Conservation (phyloP, 2,797 vertebrate species). For the Gymnothorax javanicus region DNA sequence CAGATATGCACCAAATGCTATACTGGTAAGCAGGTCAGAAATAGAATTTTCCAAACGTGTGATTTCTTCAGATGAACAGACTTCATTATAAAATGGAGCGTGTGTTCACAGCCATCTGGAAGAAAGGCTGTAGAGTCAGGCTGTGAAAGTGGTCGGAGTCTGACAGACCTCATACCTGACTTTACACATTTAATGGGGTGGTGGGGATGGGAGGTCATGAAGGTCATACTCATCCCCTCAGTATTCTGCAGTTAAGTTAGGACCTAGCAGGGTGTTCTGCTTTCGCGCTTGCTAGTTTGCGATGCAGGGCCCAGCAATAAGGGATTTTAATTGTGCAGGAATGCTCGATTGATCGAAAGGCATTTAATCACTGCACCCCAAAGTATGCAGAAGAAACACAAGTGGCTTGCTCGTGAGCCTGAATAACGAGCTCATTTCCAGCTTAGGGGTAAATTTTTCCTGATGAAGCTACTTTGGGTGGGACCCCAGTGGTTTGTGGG, state of each 20-base stretch:
- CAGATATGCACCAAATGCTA: neutral
- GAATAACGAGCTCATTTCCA: slow-evolving; percentile 24
- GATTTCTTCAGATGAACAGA: neutral
- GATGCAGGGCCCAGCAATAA: slow-evolving; percentile 28
- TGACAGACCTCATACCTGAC: neutral
- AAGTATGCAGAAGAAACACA: slow-evolving; percentile 33
- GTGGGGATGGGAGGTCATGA: no score
- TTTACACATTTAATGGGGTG: slow-evolving; percentile 23
- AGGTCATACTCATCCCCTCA: slow-evolving; percentile 34
- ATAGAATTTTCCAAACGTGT: neutral
- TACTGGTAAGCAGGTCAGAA: neutral
- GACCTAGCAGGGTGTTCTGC: slow-evolving; percentile 23
- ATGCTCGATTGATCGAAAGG: slow-evolving; percentile 32
- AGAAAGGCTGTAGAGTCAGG: neutral
- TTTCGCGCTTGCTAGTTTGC: neutral
- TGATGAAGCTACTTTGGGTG: slow-evolving; percentile 26
- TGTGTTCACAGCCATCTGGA: neutral
- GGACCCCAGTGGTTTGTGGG: slow-evolving; percentile 22
- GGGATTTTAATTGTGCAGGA: slow-evolving; percentile 22
- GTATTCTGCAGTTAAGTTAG: slow-evolving; percentile 33
- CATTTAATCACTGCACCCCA: slow-evolving; percentile 31
- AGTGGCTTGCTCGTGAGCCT: slow-evolving; percentile 14
- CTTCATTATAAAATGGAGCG: neutral
- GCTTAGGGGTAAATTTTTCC: slow-evolving; percentile 25
- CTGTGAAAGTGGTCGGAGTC: neutral